Evolutionary conservation across 2,113 vertebrate species (phyloP), one percentile per base, ranked within the genome.

Genomic region (Paramisgurnus dabryanus): DNA sequence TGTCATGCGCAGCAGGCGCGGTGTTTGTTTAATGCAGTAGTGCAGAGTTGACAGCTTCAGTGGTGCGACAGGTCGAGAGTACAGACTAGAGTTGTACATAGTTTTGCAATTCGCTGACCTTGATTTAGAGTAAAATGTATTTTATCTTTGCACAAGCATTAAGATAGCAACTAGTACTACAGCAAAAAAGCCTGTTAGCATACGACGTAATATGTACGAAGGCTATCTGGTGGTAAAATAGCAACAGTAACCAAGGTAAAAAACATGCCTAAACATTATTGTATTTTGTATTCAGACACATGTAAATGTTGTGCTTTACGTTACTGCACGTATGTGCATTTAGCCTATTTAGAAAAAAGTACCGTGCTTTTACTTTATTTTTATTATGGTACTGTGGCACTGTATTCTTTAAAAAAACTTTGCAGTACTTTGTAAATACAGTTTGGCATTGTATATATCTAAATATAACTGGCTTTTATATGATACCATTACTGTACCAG

Each of bases 51-150:
- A 45, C 71, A 45, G 71, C 39, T 73, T 60, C n/a, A 27, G 58
- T 49, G 34, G 61, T 41, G 22, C 18, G 13, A 34, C 18, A n/a
- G 13, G 41, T 47, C 72, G 53, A 45, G 27, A 34, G 27, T 34
- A 34, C 27, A 34, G 22, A 22, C 22, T 22, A 22, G 27, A 34
- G 27, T 34, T 74, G 12, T 9, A 45, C 27, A 63, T 3, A 64
- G 60, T 76, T 76, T 43, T 76, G 73, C 60, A 76, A 50, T 18
- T 40, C 57, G 27, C 15, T 76, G 73, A 64, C 73, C 73, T 76
- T 64, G 18, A 4, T 64, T 76, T 27, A 5, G 17, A 3, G 17
- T 18, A n/a, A 18, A 39, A 13, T 64, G 1, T 64, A 64, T 8
- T 60, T 18, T 53, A 4, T 12, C 34, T 7, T 27, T 18, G 4